Evolutionary conservation across 2,888 invertebrate genomes (phyloP).

Genomic region (Hypselothyrea guttata): DNA sequence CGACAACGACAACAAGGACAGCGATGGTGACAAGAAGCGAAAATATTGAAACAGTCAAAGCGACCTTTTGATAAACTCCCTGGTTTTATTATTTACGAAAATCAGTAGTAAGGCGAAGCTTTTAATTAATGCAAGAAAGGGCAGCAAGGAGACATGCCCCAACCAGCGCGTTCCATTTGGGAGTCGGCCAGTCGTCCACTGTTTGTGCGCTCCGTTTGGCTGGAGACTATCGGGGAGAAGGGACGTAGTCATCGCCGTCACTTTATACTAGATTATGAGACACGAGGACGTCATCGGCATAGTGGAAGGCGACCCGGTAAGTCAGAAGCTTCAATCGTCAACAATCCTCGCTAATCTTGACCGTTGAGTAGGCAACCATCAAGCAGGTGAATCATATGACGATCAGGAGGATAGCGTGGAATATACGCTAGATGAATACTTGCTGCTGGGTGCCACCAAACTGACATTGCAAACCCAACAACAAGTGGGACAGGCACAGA

Average conservation of each 20-base stretch:
- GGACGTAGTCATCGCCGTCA: conserved; percentile 77
- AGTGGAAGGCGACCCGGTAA: conserved; percentile 34
- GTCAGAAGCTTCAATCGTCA: neutral
- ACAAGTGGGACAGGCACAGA: conserved; percentile 31
- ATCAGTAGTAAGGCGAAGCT: conserved; percentile 28
- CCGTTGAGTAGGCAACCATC: conserved; percentile 16
- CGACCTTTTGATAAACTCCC: conserved; percentile 20
- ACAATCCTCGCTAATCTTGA: neutral
- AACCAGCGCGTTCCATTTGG: conserved; percentile 83
- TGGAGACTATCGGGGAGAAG: conserved; percentile 84
- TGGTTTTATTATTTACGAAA: conserved; percentile 34
- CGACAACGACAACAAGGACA: conserved; percentile 36
- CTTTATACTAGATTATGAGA: conserved; percentile 81
- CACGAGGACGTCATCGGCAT: conserved; percentile 62
- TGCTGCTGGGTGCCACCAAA: conserved; percentile 62
- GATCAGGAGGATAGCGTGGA: conserved; percentile 45
- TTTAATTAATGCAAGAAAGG: conserved; percentile 45
- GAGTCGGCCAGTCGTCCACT: conserved; percentile 85
- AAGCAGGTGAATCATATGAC: conserved; percentile 48
- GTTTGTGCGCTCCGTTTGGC: conserved; percentile 87
- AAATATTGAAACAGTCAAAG: neutral
- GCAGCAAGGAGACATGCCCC: conserved; percentile 79
- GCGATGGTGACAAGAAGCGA: conserved; percentile 23
- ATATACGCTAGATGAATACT: conserved; percentile 53
- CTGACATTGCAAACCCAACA: conserved; percentile 64